These are phyloP conservation scores for Nipponia nippon DNA, from an alignment of 2,113 vertebrate genomes.

Conservation along the genomic window DNA sequence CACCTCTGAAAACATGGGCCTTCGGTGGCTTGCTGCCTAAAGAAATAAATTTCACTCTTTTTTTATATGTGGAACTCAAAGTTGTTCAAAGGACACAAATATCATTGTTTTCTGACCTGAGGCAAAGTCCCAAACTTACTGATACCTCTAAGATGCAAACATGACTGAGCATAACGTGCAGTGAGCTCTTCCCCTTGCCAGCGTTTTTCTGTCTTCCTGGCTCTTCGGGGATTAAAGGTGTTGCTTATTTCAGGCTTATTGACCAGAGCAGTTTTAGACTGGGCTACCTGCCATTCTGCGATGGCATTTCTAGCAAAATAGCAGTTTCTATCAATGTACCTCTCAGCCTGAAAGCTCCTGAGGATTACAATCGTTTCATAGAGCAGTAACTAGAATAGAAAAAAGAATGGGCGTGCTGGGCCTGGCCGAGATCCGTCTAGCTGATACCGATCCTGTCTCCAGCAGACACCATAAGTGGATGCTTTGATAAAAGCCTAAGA, in stretches of 20 bases:
- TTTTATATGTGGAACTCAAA: background rate
- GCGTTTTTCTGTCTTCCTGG: background rate
- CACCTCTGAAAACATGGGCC: background rate
- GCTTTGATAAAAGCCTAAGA: background rate
- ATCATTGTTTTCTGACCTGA: background rate
- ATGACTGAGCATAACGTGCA: accelerated
- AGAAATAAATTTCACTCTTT: background rate
- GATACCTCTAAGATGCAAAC: background rate
- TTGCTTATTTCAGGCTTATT: background rate
- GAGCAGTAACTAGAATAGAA: background rate
- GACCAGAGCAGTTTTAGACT: background rate
- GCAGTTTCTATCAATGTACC: background rate
- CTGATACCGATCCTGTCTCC: background rate
- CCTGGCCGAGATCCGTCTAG: background rate
- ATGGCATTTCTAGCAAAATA: background rate
- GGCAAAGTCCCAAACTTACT: background rate
- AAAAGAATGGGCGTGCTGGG: background rate
- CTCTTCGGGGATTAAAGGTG: background rate
- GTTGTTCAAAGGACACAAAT: background rate
- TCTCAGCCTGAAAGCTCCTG: background rate
- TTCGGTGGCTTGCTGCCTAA: background rate
- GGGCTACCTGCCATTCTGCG: background rate
- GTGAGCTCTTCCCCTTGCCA: background rate
- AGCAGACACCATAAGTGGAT: background rate
- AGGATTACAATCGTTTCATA: background rate